Evolutionary conservation across 2,888 invertebrate species (phyloP), one percentile per base, ranked within the genome.

Genomic region (Cepaea hortensis): DNA sequence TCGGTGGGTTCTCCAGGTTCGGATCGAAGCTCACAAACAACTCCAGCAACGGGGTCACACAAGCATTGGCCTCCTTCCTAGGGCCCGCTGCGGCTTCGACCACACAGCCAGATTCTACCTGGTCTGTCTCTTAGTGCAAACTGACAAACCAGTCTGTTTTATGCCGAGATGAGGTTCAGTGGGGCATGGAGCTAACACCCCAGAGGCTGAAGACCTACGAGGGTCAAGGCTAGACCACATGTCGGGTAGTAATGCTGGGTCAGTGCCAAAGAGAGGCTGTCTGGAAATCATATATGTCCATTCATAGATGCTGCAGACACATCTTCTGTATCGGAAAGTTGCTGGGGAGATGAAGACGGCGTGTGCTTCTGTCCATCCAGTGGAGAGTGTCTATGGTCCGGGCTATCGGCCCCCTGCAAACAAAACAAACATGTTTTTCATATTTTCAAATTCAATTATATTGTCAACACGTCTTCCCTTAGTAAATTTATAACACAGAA

Each of bases 331-430:
- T 84, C 84, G 35, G 84, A 50, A 15, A 61, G 77, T 3, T 50
- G 68, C n/a, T 84, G 76, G 2, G 76, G 80, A 15, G 76, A 84
- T 9, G 85, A 80, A n/a, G 80, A 85, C 23, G 85, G 80, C 11
- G 70, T 70, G 20, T 80, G 55, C 72, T 55, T 23, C 11, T 23
- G 70, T n/a, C n/a, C 48, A n/a, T 77, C 77, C 50, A 50, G 18
- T 72, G 85, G 85, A 20, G 85, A 85, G n/a, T 35, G 18, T 35
- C 72, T 73, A 46, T 85, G 84, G 9, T 84, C 68, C 48, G 84
- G 84, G 46, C 84, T 84, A 55, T 84, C 84, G n/a, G 23, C 65
- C 5, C 77, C 84, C 84, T 84, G 77, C 18, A 46, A n/a, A 84
- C 4, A 84, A 73, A 80, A 23, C 35, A 20, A 6, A 62, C 9